Evolutionary conservation across 1,140 invertebrate genomes (phyloP), one percentile per base, ranked within the genome.

Genomic region (Polyergus mexicanus): DNA sequence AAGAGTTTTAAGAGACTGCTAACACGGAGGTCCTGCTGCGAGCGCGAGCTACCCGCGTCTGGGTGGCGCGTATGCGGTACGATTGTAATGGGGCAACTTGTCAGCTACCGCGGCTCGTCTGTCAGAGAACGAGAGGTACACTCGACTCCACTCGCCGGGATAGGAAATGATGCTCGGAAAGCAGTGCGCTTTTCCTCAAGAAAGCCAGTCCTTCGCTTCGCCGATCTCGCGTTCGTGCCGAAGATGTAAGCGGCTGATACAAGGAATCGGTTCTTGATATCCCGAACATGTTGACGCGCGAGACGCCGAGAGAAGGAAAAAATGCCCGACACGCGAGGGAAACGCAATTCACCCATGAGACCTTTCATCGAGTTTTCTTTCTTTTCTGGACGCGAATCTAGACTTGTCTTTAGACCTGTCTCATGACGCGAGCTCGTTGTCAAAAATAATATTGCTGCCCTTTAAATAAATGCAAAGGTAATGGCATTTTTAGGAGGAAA

Each of bases 51-150:
- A 89, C 87, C 84, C 86, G 86, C 91, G 86, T 85, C 75, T 92
- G 92, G 92, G 92, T 93, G 92, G 92, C 88, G 87, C 86, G 92
- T 89, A 92, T 87, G 85, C 80, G 68, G 91, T 86, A 92, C 88
- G 89, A 88, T 88, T 91, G 91, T 92, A 93, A 93, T 93, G 89
- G 92, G 91, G 92, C 92, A 93, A 93, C 92, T 93, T 93, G 92
- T 93, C 92, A 92, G 92, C 92, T 93, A 93, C 92, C 88, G 91
- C 90, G 88, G 89, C 90, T 93, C 91, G 90, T 93, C 88, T 89
- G 89, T 92, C 92, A 92, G 89, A 84, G 60, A 76, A 87, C 85
- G 81, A 91, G 88, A 88, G 83, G 65, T 89, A 87, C 76, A 90
- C 68, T 74, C 58, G 38, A 81, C 32, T 78, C 28, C 44, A 62